These are phyloP conservation scores for Lepilemur ruficaudatus DNA, from an alignment of 2,797 vertebrate species.

Conservation along the genomic window DNA sequence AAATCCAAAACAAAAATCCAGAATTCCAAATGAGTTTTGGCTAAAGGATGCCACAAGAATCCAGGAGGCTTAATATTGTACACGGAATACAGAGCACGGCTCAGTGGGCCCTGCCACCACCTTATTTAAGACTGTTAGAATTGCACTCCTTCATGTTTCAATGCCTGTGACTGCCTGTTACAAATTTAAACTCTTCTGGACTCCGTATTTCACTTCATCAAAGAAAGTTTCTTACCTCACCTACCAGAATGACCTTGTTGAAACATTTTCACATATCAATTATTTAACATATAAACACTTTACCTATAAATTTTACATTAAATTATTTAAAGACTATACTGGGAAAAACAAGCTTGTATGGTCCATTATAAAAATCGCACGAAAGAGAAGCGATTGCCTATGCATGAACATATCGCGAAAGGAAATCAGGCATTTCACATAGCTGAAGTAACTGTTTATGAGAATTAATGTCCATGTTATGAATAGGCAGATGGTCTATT, in stretches of 20 bases:
- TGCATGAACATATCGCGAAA: conserved; percentile 37
- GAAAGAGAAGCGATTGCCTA: conserved; percentile 1
- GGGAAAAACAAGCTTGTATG: neutral
- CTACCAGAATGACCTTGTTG: neutral
- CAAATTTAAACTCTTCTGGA: neutral
- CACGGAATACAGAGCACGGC: neutral
- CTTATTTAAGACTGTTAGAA: neutral
- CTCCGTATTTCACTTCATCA: neutral
- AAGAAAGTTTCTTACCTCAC: neutral
- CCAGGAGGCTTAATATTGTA: neutral
- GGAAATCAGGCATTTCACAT: conserved; percentile 71
- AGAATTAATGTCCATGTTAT: conserved; percentile 76
- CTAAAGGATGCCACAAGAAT: neutral
- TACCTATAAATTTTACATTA: conserved; percentile 16
- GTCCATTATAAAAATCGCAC: conserved; percentile 13
- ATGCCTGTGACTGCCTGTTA: neutral
- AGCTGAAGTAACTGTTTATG: conserved; percentile 75
- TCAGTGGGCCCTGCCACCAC: accelerated
- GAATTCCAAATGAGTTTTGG: neutral
- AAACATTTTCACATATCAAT: neutral
- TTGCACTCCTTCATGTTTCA: neutral
- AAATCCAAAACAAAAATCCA: neutral
- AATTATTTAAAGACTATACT: conserved; percentile 11
- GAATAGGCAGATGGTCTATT: conserved; percentile 83
- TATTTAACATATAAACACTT: conserved; percentile 6